Base-by-base conservation (phyloP, 2,797 vertebrate genomes). In the Eidolon dupreanum region DNA sequence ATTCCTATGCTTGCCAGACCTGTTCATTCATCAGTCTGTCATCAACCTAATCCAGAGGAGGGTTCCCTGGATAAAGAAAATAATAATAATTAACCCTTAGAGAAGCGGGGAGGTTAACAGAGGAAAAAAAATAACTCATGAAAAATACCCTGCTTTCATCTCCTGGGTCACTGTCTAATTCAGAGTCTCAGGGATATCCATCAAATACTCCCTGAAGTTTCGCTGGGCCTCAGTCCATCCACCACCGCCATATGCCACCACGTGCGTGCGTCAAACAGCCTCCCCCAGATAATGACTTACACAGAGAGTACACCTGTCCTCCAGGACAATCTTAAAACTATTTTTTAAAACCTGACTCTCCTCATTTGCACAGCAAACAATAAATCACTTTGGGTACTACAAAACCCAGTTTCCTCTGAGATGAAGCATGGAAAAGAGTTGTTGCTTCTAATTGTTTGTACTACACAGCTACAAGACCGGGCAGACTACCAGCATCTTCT, bases 21-120 rank as follows among this genome's bases (percentile, higher is more conserved):
- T 68, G 38, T 68, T 46, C 74, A 74, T 95, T 82, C 49, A 73
- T 95, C 94, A 96, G 41, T 2, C 96, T 96, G 90, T 84, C 95
- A 97, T 65, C 83, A 94, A 95, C 26, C 38, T 94, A 94, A 97
- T 93, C 89, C 13, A 73, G 86, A 31, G 85, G 53, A 73, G 87
- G 51, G 65, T 86, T 95, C 86, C 57, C 66, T 94, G 10, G 16
- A 97, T 61, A 55, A 90, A 94, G 26, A 49, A 88, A 61, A 97
- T 96, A 96, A 94, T 9, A 57, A 57, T 77, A 97, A 98, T 92
- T 94, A 97, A 95, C 93, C 94, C 89, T 95, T 70, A 43, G 85
- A 96, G 95, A 98, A 59, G 53, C 57, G 46, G 68, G 1, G 12
- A 95, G 93, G 88, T 28, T n/a, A 96, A 38, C 65, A 83, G 15